Evolutionary conservation across 2,888 invertebrate genomes (phyloP), one percentile per base, ranked within the genome.

Genomic region (Gastrophysa polygoni): DNA sequence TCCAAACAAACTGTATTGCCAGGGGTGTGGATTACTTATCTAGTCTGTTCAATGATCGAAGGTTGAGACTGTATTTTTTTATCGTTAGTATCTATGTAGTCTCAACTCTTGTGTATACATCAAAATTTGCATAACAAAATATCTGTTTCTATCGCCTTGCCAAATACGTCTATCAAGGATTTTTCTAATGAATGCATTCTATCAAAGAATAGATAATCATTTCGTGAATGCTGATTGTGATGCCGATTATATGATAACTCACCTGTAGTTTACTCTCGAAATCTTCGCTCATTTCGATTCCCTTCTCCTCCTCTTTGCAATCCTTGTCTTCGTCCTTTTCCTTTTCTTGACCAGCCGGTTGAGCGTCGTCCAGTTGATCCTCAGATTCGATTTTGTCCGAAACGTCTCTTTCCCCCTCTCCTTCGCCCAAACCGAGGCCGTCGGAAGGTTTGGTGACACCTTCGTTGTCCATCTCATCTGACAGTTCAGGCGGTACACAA

Each of bases 281-380:
- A 78, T 98, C 95, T 70, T 97, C 96, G 16, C 93, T 92, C 95
- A 98, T 96, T 74, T 98, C 96, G 57, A 98, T 90, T 16, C 95
- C 96, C 52, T 94, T 91, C 66, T 96, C 93, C 79, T 94, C 92
- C 77, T 96, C 95, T 74, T 92, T 89, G 72, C 91, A 89, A 75
- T 93, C 91, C 72, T 88, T 86, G 55, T 93, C 87, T 24, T 90
- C 88, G 38, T 85, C 82, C 24, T 86, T 79, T 52, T 85, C 84
- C 61, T 89, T 86, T 66, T 93, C 90, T 74, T 94, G 88, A 74
- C 92, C 93, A 50, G 91, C 89, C 29, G 91, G 90, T 64, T 88
- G 86, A 0, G 96, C 93, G 71, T 95, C 96, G 61, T 97, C 96
- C 50, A 97, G 80, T 80, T 98, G 97, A 83, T 97, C 97, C 84